Base-by-base conservation (phyloP, 53 echinoderm and acorn worm genomes). In the Astropecten irregularis region DNA sequence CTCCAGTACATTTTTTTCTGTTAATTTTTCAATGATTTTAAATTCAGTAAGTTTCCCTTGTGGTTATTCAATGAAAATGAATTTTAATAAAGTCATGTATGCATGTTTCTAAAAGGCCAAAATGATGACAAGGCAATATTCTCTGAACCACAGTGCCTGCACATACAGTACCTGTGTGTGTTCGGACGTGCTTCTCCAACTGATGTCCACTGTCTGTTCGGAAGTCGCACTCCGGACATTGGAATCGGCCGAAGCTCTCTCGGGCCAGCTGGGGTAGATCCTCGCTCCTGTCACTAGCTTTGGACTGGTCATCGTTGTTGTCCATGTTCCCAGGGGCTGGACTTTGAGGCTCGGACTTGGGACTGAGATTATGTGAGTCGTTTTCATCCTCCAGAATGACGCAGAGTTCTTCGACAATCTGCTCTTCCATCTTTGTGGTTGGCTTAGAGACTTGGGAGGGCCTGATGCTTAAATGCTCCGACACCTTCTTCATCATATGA, bases 131-230 rank as follows among this genome's bases (percentile, higher is more conserved):
- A n/a, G n/a, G n/a, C n/a, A n/a, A n/a, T n/a, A n/a, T n/a, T n/a
- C n/a, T n/a, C n/a, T n/a, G n/a, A n/a, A n/a, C n/a, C n/a, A n/a
- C n/a, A n/a, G n/a, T n/a, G n/a, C n/a, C n/a, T n/a, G n/a, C n/a
- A n/a, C n/a, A n/a, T n/a, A n/a, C n/a, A n/a, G n/a, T n/a, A 90
- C 90, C 90, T 62, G 85, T 73, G 48, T 90, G 90, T 23, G 79
- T 84, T 33, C 90, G 76, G 19, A 76, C 27, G 51, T 90, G 90
- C 64, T 90, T 85, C 68, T 84, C 77, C 23, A 90, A 69, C 51
- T 68, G 58, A 30, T 88, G 83, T 3, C 83, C 51, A 42, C 66
- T 88, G 49, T 72, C 64, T 14, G 82, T 58, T 6, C 50, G 42
- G 67, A 88, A 88, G 23, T 88, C 83, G 37, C 88, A 88, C 44